Base-by-base conservation (phyloP, 2,797 vertebrate species). In the Hephaestus fuliginosus region DNA sequence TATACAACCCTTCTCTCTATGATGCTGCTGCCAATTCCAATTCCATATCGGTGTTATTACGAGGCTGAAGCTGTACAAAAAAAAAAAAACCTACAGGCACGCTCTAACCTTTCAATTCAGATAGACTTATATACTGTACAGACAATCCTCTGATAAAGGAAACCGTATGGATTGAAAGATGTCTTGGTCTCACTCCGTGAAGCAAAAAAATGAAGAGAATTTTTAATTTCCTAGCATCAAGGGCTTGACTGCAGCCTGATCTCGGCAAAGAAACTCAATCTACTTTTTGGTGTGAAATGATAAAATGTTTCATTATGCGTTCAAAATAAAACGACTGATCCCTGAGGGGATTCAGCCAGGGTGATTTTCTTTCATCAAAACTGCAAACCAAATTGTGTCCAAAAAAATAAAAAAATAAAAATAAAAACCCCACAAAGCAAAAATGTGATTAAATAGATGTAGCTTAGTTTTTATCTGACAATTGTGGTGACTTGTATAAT, bases 71-170 rank as follows among this genome's bases (percentile, higher is more conserved):
- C 2, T 0, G 1, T 30, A 33, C 30, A 33, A 33, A 33, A 33
- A 33, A 33, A 30, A 33, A 13, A 46, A 5, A 63, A 56, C 28
- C 33, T 20, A 44, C 7, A 30, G 56, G 18, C 61, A 70, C 12
- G 1, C 52, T 71, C 51, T 79, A 49, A 82, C 61, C 74, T 79
- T 14, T 58, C n/a, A 44, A 18, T 56, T 84, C 22, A 79, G 39
- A 41, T 20, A 80, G 11, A 51, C 10, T 6, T 39, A 8, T 43
- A 70, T 8, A 33, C 18, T n/a, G n/a, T 11, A n/a, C 56, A 70
- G 28, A 14, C 10, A 49, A 10, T 11, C 48, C 17, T 58, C 8
- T 53, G 22, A 48, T 56, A 75, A 62, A 61, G 49, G 39, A 56
- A 58, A 53, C 12, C 22, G 20, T 36, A 71, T 13, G 49, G 4